Conservation (phyloP, 2,888 invertebrate genomes). For the Scaptomyza tumidula region DNA sequence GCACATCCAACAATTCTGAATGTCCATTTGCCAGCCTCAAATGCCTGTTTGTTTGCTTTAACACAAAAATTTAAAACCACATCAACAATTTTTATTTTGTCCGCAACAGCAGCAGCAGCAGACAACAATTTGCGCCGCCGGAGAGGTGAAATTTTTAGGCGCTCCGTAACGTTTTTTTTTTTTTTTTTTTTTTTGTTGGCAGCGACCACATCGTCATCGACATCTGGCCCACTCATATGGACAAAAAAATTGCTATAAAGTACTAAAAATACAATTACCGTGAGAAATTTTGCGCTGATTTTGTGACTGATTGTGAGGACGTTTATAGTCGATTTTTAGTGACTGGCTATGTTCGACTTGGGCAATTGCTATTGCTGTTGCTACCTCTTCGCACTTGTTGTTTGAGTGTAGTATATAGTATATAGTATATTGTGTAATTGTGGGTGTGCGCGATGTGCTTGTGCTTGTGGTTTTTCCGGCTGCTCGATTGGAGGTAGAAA, state of each 20-base stretch:
- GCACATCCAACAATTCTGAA: slow-evolving; percentile 63
- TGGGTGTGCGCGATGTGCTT: not conserved
- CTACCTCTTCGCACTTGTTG: slow-evolving; percentile 8
- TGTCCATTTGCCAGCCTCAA: slow-evolving; percentile 75
- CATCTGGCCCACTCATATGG: slow-evolving; percentile 73
- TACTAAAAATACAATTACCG: slow-evolving; percentile 83
- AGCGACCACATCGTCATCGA: slow-evolving; percentile 52
- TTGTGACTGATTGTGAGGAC: slow-evolving; percentile 80
- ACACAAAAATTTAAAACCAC: slow-evolving; percentile 74
- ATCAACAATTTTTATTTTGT: slow-evolving; percentile 67
- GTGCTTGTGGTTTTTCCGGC: slow-evolving; percentile 51
- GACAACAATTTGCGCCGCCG: slow-evolving; percentile 62
- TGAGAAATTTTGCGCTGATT: slow-evolving; percentile 77
- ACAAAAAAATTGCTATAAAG: slow-evolving; percentile 81
- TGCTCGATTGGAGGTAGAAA: slow-evolving; percentile 39
- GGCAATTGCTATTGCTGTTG: slow-evolving; percentile 8
- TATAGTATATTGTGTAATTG: slow-evolving; percentile 12
- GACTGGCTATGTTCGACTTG: slow-evolving; percentile 53
- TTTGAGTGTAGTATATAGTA: not conserved
- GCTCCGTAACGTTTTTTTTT: slow-evolving; percentile 21
- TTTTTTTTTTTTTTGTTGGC: slow-evolving; percentile 2
- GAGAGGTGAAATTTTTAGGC: slow-evolving; percentile 36
- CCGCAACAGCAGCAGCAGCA: slow-evolving; percentile 32
- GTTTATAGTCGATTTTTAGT: slow-evolving; percentile 81
- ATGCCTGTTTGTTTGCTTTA: slow-evolving; percentile 75